Evolutionary conservation across 2,888 invertebrate genomes (phyloP).

Genomic region (Aelia acuminata): DNA sequence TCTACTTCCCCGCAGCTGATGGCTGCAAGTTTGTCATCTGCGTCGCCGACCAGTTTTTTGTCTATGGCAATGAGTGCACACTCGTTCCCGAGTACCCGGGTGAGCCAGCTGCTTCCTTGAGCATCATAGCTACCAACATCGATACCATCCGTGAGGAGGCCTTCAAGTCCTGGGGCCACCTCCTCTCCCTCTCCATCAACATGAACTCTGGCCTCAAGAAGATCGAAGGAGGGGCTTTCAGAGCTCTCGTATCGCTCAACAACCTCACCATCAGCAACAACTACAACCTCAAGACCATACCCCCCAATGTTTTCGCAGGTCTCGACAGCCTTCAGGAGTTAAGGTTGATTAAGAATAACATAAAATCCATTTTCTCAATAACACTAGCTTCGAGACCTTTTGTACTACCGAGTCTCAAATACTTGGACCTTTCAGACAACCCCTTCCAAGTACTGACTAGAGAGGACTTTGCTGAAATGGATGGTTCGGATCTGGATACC

Average conservation of each 20-base stretch:
- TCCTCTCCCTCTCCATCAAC: conserved; percentile 56
- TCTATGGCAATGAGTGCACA: conserved; percentile 55
- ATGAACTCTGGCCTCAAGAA: conserved; percentile 68
- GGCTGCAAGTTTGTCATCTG: conserved; percentile 55
- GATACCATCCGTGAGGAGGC: background rate
- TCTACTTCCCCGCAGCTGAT: conserved; percentile 40
- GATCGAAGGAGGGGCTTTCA: conserved; percentile 72
- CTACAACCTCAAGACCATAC: conserved; percentile 70
- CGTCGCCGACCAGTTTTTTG: conserved; percentile 2
- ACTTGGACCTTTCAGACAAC: conserved; percentile 74
- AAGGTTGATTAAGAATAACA: conserved; percentile 74
- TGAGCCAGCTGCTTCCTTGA: conserved; percentile 2
- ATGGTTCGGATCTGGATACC: conserved; percentile 70
- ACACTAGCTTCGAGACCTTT: conserved; percentile 70
- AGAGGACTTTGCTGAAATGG: conserved; percentile 72
- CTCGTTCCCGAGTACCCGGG: conserved; percentile 45
- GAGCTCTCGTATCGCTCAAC: conserved; percentile 71
- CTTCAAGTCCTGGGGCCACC: conserved; percentile 51
- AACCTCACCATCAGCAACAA: conserved; percentile 75
- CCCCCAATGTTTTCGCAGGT: conserved; percentile 72
- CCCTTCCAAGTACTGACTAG: conserved; percentile 71
- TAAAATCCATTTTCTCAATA: conserved; percentile 71
- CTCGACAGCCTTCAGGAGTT: conserved; percentile 72
- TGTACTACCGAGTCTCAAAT: conserved; percentile 71
- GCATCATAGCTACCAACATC: conserved; percentile 52